Base-by-base conservation (phyloP, 2,888 invertebrate species). In the Peribatodes rhomboidaria region DNA sequence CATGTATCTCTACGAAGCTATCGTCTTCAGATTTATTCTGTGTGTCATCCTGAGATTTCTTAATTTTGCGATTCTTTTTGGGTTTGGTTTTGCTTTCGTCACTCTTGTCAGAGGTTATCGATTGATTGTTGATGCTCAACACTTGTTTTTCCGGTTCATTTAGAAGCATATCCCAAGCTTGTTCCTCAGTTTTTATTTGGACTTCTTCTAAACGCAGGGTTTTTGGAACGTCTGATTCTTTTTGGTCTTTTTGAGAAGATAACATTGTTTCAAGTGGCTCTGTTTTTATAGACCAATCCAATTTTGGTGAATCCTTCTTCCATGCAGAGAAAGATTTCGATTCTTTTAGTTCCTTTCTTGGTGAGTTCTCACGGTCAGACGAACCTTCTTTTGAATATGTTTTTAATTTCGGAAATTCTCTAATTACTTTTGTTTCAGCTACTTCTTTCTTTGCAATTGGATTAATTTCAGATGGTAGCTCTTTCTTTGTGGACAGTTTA, bases 1-100 rank as follows among this genome's bases (percentile, higher is more conserved):
- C 87, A 67, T 92, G 93, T 75, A 93, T 93, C 79, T 93, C 93
- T 42, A 93, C 85, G 71, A 93, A 93, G 70, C 90, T 92, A 56
- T 93, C 90, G 58, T 91, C 92, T 61, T 89, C 89, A 6, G 83
- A 84, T 73, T 86, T 87, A 11, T 80, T 68, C 57, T 84, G 82
- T 37, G 75, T 68, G 22, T 90, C 90, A 8, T 92, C 92, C 39
- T 82, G 84, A 4, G 75, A 60, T 70, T 89, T 89, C 57, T 86
- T 90, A 10, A 69, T 57, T 77, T 86, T 93, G 14, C 90, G 85
- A 65, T 75, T 81, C 76, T 81, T 90, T 72, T 87, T 92, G 31
- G 81, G 72, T 74, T 89, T 92, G 0, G 82, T 71, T 76, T 89
- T 92, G 1, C 68, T 61, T 65, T 92, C 92, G 22, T 89, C 89